Evolutionary conservation across 2,888 invertebrate species (phyloP).

Genomic region (Stramonita haemastoma): DNA sequence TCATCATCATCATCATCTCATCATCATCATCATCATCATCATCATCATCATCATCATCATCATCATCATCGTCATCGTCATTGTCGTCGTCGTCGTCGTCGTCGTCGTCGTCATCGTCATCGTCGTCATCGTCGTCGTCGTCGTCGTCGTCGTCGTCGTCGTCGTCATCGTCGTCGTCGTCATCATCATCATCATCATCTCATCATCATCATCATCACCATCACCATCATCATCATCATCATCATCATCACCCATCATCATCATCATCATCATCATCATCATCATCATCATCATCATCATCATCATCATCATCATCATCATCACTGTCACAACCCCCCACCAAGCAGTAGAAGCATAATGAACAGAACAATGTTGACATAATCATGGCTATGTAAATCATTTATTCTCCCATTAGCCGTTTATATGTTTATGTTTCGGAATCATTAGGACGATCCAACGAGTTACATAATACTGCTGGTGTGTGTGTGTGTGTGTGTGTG

Average conservation of each 20-base stretch:
- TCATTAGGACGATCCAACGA: too few relatives aligned
- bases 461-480: too few relatives aligned
- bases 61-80: not conserved
- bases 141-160: not conserved
- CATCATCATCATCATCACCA: not conserved
- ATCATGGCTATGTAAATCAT: too few relatives aligned
- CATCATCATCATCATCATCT: not conserved
- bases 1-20: too few relatives aligned
- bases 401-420: too few relatives aligned
- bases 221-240: not conserved
- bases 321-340: not conserved
- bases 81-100: conserved; percentile 12
- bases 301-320: not conserved
- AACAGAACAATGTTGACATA: too few relatives aligned
- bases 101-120: not conserved
- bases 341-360: too few relatives aligned
- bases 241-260: not conserved
- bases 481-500: too few relatives aligned
- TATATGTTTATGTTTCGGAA: too few relatives aligned
- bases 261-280: not conserved
- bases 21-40: not conserved
- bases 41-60: not conserved
- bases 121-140: not conserved
- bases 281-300: not conserved
- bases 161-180: not conserved